Evolutionary conservation across 2,888 invertebrate genomes (phyloP).

Genomic region (Tachina fera): DNA sequence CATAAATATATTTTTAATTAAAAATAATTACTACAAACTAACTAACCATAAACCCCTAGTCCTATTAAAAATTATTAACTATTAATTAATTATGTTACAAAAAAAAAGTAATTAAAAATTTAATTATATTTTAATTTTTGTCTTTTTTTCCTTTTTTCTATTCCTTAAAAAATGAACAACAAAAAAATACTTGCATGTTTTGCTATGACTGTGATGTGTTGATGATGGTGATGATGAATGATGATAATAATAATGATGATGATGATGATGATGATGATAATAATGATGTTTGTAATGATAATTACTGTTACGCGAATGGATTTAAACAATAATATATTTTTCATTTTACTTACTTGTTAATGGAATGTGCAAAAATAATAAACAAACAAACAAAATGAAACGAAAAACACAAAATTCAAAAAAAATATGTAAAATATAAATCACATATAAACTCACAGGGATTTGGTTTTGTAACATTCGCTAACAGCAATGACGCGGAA

Average conservation of each 20-base stretch:
- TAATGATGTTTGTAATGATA: conserved; percentile 53
- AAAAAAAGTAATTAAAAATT: conserved; percentile 43
- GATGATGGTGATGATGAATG: conserved; percentile 51
- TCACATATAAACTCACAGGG: conserved; percentile 87
- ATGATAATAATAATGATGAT: conserved; percentile 51
- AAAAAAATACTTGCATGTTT: conserved; percentile 68
- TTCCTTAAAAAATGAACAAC: conserved; percentile 52
- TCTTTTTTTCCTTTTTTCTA: conserved; percentile 63
- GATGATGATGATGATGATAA: conserved; percentile 44
- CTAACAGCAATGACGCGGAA: conserved; percentile 99
- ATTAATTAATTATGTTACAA: conserved; percentile 37
- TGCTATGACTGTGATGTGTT: conserved; percentile 68
- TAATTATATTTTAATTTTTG: conserved; percentile 64
- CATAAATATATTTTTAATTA: conserved; percentile 6
- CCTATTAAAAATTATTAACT: conserved; percentile 50
- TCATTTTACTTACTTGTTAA: conserved; percentile 60
- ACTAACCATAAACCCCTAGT: conserved; percentile 19
- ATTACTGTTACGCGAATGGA: conserved; percentile 66
- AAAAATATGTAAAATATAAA: conserved; percentile 54
- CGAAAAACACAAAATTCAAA: conserved; percentile 25
- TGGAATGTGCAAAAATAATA: conserved; percentile 63
- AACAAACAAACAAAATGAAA: conserved; percentile 28
- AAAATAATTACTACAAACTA: conserved; percentile 29
- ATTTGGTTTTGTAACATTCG: conserved; percentile 99
- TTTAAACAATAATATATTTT: conserved; percentile 57